Conservation (phyloP, 2,888 invertebrate genomes). For the Psylliodes chrysocephalus region DNA sequence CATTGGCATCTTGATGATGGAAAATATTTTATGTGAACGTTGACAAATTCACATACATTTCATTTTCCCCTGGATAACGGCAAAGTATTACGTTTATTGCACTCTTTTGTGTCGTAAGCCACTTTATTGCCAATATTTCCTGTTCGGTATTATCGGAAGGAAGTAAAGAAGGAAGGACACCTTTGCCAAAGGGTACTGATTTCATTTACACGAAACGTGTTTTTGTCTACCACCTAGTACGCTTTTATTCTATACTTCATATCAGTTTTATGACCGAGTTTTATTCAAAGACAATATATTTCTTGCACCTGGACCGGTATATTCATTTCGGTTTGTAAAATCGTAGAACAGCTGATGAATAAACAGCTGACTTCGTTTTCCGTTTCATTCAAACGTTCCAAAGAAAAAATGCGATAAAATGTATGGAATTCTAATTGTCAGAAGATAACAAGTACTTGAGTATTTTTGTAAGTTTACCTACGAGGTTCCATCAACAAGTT, state of each 20-base stretch:
- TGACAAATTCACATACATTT: no score
- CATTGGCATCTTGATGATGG: no score
- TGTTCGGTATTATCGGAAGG: no score
- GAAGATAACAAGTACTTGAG: no score
- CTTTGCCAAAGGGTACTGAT: neutral
- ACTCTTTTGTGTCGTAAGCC: no score
- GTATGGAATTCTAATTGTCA: no score
- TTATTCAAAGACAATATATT: neutral
- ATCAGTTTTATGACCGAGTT: neutral
- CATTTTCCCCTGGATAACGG: no score
- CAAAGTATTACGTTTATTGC: no score
- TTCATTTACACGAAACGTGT: neutral
- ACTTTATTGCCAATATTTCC: no score
- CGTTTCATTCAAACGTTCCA: neutral
- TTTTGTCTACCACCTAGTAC: neutral
- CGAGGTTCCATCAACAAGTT: no score
- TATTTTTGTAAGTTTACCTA: no score
- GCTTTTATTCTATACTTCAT: neutral
- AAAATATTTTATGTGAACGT: no score
- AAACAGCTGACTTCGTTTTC: neutral
- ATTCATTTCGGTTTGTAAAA: neutral
- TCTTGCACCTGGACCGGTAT: neutral
- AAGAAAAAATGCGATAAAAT: neutral
- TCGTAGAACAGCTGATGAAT: neutral
- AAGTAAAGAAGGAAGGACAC: neutral